A percentile compares a stretch with the other conserved stretches of the same genome.
phyloP scores from a whole-genome alignment of 2,888 invertebrate species.

The Lobophora halterata region DNA sequence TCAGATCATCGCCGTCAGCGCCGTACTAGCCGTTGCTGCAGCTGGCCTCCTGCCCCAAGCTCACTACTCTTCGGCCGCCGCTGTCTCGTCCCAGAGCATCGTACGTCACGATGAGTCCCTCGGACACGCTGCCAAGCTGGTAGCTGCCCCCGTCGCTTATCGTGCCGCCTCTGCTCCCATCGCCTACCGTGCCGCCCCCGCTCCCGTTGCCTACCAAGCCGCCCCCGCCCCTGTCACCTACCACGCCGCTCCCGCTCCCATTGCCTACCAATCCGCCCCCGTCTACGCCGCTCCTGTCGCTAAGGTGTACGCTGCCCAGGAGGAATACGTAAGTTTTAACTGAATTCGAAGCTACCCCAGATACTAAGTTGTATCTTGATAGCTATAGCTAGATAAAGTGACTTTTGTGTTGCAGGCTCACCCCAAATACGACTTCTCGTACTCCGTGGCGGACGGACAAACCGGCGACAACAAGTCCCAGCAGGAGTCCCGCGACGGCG shows the following conservation, averaged over 20 bases:
- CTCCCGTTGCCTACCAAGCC: conserved; percentile 39
- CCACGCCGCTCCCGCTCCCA: conserved; percentile 50
- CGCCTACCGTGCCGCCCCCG: conserved; percentile 65
- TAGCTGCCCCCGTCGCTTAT: conserved; percentile 25
- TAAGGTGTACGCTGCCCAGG: conserved; percentile 41
- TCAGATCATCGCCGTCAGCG: conserved; percentile 1
- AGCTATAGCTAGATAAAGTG: too few species aligned
- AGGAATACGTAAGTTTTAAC: conserved; percentile 41
- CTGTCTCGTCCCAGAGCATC: too few species aligned
- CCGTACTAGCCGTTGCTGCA: conserved; percentile 55
- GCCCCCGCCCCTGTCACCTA: conserved; percentile 44
- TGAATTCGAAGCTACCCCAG: background rate
- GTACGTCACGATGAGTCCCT: too few species aligned
- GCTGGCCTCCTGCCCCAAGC: conserved; percentile 51
- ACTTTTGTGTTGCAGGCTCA: conserved; percentile 58
- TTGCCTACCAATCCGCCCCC: conserved; percentile 37
- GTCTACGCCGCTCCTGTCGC: conserved; percentile 34
- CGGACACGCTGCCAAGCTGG: too few species aligned
- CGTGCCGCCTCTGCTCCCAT: conserved; percentile 37
- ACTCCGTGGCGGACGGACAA: conserved; percentile 79
- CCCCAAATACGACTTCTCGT: conserved; percentile 75
- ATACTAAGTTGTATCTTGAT: conserved; percentile 10
- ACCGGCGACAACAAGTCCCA: conserved; percentile 81
- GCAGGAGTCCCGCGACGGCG: conserved; percentile 76
- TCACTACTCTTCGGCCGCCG: background rate